These are phyloP conservation scores for Aselliscus stoliczkanus DNA, from an alignment of 2,797 vertebrate genomes.

Conservation along the genomic window DNA sequence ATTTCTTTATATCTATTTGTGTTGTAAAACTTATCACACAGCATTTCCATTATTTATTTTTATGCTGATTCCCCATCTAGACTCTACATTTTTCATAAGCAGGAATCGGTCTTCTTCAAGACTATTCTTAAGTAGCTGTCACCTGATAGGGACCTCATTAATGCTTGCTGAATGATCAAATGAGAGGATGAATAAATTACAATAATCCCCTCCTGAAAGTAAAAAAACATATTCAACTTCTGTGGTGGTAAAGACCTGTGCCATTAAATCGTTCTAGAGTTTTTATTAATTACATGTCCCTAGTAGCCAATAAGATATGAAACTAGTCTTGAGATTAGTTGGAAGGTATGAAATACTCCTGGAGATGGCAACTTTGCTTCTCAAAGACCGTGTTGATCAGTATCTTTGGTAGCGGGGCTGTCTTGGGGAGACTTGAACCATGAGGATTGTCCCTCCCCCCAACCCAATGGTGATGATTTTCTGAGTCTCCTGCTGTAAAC, in stretches of 20 bases:
- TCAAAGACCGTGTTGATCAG: not conserved
- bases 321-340: not conserved
- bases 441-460: not conserved
- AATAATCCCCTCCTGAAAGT: not conserved
- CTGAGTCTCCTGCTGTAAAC: not conserved
- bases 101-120: not conserved
- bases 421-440: not conserved
- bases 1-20: not conserved
- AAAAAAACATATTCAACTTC: not conserved
- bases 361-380: not conserved
- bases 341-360: not conserved
- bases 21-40: not conserved
- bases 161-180: not conserved
- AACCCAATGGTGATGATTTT: too few relatives aligned
- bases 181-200: not conserved
- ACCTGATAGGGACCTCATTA: not conserved
- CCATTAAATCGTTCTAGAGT: not conserved
- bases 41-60: not conserved
- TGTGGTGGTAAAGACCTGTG: not conserved
- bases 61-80: not conserved
- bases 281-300: not conserved
- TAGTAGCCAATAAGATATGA: not conserved
- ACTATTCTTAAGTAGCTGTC: not conserved
- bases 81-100: not conserved
- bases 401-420: not conserved